Evolutionary conservation across 2,113 vertebrate species (phyloP).

Genomic region (Trichomycterus rosablanca): DNA sequence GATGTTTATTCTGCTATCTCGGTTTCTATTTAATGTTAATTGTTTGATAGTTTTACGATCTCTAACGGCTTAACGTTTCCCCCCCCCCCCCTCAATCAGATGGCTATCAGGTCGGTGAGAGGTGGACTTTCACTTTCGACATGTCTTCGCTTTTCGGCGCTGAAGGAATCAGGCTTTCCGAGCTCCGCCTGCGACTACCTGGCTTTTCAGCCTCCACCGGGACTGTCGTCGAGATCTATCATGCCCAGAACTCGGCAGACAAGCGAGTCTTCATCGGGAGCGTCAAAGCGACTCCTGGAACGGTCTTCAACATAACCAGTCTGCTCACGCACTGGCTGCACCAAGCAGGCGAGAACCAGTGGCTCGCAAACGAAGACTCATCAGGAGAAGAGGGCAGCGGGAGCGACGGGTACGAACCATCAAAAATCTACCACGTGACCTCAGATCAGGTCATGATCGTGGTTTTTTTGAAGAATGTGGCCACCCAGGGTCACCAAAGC

Average conservation of each 20-base stretch:
- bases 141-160: constrained; percentile 73
- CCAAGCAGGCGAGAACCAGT: constrained; percentile 42
- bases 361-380: background rate
- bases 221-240: constrained; percentile 72
- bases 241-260: constrained; percentile 58
- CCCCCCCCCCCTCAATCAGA: constrained; percentile 57
- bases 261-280: constrained; percentile 70
- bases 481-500: constrained; percentile 39
- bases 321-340: constrained; percentile 72
- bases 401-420: background rate
- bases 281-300: constrained; percentile 65
- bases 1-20: constrained; percentile 26
- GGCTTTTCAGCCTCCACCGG: constrained; percentile 42
- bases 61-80: background rate
- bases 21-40: constrained; percentile 22
- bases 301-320: constrained; percentile 74
- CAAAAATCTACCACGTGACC: constrained; percentile 18
- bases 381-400: constrained; percentile 36
- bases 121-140: constrained; percentile 78
- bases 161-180: constrained; percentile 71
- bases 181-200: constrained; percentile 70
- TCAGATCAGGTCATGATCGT: constrained; percentile 71
- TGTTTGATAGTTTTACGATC: constrained; percentile 3
- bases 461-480: constrained; percentile 73
- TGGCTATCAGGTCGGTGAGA: constrained; percentile 65